Base-by-base conservation (phyloP, 2,113 vertebrate genomes). In the Chascanopsetta lugubris region DNA sequence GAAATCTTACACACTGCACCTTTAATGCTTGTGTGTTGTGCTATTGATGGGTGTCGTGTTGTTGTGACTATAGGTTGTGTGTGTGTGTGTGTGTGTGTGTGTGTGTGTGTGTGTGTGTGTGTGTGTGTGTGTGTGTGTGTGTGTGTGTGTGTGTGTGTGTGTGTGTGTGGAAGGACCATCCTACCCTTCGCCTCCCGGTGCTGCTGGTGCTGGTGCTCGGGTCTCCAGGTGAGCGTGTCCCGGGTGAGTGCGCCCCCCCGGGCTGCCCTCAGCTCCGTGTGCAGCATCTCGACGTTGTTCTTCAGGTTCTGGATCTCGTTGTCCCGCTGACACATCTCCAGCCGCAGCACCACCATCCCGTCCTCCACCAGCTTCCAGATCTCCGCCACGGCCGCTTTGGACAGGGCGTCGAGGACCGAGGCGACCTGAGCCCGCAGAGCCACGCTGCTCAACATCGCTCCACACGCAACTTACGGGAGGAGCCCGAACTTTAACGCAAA, bases 331-430 rank as follows among this genome's bases (percentile, higher is more conserved):
- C 85, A 80, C 57, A 87, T 70, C 18, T 91, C 88, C 79, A 91
- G 50, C 43, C 88, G 85, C 67, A 90, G 40, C 64, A 86, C 86
- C 72, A 85, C 82, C 77, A 87, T 46, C 13, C 79, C 85, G 8
- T 90, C 89, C 49, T 91, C 90, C 72, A 91, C 82, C 15, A 89
- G 79, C 75, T 85, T 80, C 59, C 73, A 34, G 58, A 91, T 90
- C 32, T 90, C 76, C 1, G 86, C 82, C 69, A 83, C 88, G 21
- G 90, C 89, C 0, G 90, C 79, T 46, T 83, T 79, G 57, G 87
- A 80, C 42, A 91, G 30, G 2, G 63, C 85, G 11, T 89, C 86
- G 58, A 91, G 67, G 4, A 91, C 61, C 36, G 89, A 84, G 61
- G 85, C 82, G 17, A 91, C 77, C 65, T 87, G 90, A 25, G 77